Evolutionary conservation across 2,888 invertebrate species (phyloP).

Genomic region (Tinea pellionella): DNA sequence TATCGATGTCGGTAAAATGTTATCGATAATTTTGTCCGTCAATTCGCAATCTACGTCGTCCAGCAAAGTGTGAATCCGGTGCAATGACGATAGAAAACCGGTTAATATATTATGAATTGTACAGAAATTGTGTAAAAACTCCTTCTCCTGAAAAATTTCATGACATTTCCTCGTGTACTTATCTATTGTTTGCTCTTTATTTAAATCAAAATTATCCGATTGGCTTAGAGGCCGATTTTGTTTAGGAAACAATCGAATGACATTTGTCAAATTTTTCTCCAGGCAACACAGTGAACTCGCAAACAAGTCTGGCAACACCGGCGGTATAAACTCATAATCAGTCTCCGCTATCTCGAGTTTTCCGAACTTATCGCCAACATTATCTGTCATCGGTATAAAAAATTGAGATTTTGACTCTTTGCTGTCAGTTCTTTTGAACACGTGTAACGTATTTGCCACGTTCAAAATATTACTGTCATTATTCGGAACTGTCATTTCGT

Average conservation of each 20-base stretch:
- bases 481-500: slow-evolving; percentile 41
- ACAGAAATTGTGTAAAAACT: slow-evolving; percentile 57
- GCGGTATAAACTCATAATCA: slow-evolving; percentile 39
- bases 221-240: slow-evolving; percentile 59
- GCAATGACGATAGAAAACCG: slow-evolving; percentile 39
- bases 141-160: slow-evolving; percentile 60
- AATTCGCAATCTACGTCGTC: slow-evolving; percentile 55
- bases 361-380: slow-evolving; percentile 43
- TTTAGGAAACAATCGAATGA: slow-evolving; percentile 54
- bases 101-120: slow-evolving; percentile 45
- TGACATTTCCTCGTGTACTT: slow-evolving; percentile 58
- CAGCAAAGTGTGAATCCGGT: slow-evolving; percentile 36
- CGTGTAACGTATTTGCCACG: slow-evolving; percentile 48
- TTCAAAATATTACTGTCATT: slow-evolving; percentile 57
- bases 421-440: slow-evolving; percentile 53
- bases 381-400: slow-evolving; percentile 54
- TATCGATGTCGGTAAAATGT: slow-evolving; percentile 39
- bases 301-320: slow-evolving; percentile 48
- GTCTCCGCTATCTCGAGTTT: slow-evolving; percentile 50
- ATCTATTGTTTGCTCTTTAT: slow-evolving; percentile 53
- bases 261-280: slow-evolving; percentile 47
- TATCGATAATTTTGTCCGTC: slow-evolving; percentile 51
- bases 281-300: slow-evolving; percentile 34
- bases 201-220: slow-evolving; percentile 55
- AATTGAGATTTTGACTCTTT: slow-evolving; percentile 62